These are phyloP conservation scores for Diplogasteroides magnus DNA, from an alignment of 1,140 invertebrate species.

Conservation along the genomic window DNA sequence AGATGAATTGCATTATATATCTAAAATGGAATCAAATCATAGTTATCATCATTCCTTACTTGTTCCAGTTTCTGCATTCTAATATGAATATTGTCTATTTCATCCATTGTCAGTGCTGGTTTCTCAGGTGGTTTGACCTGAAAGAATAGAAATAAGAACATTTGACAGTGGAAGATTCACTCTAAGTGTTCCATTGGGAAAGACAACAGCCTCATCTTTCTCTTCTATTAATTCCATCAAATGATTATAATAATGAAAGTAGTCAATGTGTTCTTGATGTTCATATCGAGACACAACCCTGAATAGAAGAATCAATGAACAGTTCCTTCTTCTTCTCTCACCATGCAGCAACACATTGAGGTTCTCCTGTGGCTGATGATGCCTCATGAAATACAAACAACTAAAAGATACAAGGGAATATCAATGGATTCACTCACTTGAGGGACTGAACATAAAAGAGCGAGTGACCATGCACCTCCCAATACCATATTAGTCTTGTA, in stretches of 20 bases:
- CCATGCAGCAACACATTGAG: conserved; percentile 26
- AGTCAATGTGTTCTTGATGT: not conserved
- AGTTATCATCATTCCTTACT: not conserved
- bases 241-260: not conserved
- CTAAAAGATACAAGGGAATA: too few relatives aligned
- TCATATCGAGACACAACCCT: not conserved
- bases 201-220: not conserved
- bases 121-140: too few relatives aligned
- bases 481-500: conserved; percentile 19
- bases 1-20: not conserved
- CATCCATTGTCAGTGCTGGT: too few relatives aligned
- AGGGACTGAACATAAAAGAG: conserved; percentile 19
- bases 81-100: not conserved
- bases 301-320: too few relatives aligned
- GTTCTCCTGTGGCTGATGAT: conserved; percentile 11
- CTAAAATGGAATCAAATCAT: not conserved
- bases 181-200: not conserved
- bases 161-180: not conserved
- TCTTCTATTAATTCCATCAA: not conserved
- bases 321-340: not conserved
- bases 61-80: not conserved
- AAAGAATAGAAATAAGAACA: not conserved
- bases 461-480: conserved; percentile 15
- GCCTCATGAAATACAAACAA: conserved; percentile 14
- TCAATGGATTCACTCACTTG: too few relatives aligned